Conservation (phyloP, 2,113 vertebrate species). For the Cryptomyrus ogoouensis region DNA sequence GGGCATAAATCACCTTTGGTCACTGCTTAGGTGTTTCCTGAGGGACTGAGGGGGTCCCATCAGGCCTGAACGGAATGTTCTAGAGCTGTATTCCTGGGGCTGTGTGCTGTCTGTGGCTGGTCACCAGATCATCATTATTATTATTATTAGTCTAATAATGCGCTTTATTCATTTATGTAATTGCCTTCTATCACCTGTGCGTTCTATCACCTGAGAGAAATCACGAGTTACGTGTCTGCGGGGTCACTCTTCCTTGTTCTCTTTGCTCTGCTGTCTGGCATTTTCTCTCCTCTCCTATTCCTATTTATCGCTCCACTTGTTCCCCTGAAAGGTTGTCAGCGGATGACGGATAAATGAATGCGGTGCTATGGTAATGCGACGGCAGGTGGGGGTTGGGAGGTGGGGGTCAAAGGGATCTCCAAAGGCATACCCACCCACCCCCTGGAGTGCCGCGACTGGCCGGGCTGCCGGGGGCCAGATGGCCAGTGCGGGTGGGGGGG, state of each 20-base stretch:
- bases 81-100: background rate
- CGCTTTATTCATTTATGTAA: background rate
- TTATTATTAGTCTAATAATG: background rate
- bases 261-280: background rate
- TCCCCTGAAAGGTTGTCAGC: constrained; percentile 11
- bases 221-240: background rate
- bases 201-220: background rate
- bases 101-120: background rate
- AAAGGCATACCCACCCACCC: background rate
- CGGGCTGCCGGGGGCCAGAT: constrained; percentile 8
- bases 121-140: background rate
- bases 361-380: background rate
- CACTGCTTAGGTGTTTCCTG: background rate
- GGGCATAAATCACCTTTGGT: background rate
- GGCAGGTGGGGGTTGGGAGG: background rate
- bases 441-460: background rate
- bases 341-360: background rate
- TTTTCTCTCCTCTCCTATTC: background rate
- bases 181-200: background rate
- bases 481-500: background rate
- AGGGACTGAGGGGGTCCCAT: background rate
- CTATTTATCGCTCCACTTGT: background rate
- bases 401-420: background rate
- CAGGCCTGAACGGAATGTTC: background rate
- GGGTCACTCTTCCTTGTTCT: background rate